phyloP scores from a whole-genome alignment of 2,888 invertebrate genomes.

The Drosophila koepferae region DNA sequence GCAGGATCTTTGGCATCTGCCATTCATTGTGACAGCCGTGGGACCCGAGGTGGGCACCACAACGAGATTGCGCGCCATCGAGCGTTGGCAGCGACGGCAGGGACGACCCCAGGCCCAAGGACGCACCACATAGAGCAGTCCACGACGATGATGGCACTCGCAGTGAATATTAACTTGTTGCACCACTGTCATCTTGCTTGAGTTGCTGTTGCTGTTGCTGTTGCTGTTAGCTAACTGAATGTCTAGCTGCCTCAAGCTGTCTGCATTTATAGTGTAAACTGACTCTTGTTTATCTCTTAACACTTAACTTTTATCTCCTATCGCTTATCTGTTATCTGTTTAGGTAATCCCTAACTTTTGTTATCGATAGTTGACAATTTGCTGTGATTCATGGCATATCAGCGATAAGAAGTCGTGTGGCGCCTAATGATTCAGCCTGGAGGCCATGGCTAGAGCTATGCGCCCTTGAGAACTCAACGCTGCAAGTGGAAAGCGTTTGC shows the following conservation, averaged over 20 bases:
- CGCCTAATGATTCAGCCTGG: slow-evolving; percentile 2
- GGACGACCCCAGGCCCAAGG: slow-evolving; percentile 65
- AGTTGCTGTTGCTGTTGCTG: not conserved
- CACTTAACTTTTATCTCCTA: not conserved
- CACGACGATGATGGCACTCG: slow-evolving; percentile 69
- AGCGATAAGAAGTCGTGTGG: slow-evolving; percentile 2
- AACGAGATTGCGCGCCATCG: slow-evolving; percentile 59
- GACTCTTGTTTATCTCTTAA: not conserved
- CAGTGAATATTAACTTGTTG: slow-evolving; percentile 59
- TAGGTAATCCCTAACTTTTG: not conserved
- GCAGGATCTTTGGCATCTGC: not conserved
- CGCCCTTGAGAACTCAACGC: not conserved
- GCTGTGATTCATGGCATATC: slow-evolving; percentile 5
- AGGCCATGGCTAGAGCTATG: not conserved
- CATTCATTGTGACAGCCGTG: slow-evolving; percentile 15
- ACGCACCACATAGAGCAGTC: slow-evolving; percentile 43
- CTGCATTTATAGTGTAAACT: slow-evolving; percentile 9
- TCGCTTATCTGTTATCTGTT: not conserved
- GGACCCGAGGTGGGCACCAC: slow-evolving; percentile 54
- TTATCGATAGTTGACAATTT: not conserved
- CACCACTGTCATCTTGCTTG: slow-evolving; percentile 44
- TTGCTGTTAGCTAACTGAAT: not conserved
- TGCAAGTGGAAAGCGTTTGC: not conserved
- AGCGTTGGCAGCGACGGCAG: slow-evolving; percentile 68
- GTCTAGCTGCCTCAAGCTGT: not conserved